Percentiles rank a stretch among this genome's conserved stretches.
Conservation (phyloP, 1,140 invertebrate genomes). For the Galendromus occidentalis region DNA sequence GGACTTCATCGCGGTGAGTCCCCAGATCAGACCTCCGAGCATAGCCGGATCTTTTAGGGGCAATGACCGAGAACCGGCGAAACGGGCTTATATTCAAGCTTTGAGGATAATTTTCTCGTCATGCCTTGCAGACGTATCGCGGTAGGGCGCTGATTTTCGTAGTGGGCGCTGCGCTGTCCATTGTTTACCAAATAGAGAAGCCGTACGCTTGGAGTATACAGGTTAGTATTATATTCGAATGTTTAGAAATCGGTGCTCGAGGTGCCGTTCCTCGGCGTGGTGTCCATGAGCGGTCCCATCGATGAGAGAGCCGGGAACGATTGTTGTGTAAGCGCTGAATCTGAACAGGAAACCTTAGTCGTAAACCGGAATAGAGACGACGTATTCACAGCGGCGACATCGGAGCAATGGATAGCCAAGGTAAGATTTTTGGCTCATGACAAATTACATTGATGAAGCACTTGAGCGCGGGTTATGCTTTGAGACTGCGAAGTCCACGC, state of each 20-base stretch:
- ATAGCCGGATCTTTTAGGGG: too few relatives aligned
- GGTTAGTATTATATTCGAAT: background rate
- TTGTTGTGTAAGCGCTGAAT: background rate
- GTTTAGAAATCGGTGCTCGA: too few relatives aligned
- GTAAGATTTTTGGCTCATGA: background rate
- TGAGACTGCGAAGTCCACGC: too few relatives aligned
- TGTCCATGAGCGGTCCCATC: background rate
- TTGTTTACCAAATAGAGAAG: background rate
- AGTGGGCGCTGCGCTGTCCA: background rate
- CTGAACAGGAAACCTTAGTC: conserved; percentile 1
- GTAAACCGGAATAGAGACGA: background rate
- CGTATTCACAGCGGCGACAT: background rate
- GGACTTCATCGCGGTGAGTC: too few relatives aligned
- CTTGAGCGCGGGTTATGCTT: too few relatives aligned
- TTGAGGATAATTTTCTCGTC: too few relatives aligned
- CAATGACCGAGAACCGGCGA: too few relatives aligned
- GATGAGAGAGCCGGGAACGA: too few relatives aligned
- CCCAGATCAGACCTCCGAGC: too few relatives aligned
- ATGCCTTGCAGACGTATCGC: background rate
- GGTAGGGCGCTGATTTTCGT: background rate
- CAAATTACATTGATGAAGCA: too few relatives aligned
- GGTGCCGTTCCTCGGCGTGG: too few relatives aligned
- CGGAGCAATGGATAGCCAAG: background rate
- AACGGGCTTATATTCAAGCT: too few relatives aligned
- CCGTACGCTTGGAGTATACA: background rate